Base-by-base conservation (phyloP, 2,797 vertebrate species). In the Argya squamiceps region DNA sequence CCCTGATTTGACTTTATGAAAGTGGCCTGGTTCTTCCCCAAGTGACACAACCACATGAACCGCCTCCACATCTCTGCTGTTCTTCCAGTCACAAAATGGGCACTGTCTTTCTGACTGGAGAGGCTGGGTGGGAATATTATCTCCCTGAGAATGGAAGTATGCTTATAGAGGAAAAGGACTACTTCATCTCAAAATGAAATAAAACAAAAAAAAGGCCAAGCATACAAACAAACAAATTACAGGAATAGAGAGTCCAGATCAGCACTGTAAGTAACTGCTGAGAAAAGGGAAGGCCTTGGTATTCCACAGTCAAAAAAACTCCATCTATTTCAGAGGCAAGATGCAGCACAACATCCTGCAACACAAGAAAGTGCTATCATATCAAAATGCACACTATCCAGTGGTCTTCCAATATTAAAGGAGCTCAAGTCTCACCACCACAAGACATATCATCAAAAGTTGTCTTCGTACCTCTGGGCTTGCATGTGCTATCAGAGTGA, bases 331-430 rank as follows among this genome's bases (percentile, higher is more conserved):
- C 73, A 52, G 29, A 67, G 58, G 20, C 34, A 67, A 73, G 56
- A 86, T 8, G 9, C n/a, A 83, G 41, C 2, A 19, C 20, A 70
- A 58, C 22, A 44, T 44, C 49, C 65, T 56, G 26, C 46, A 68
- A 67, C 29, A 30, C 9, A 21, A 30, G 10, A 12, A 84, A 70
- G 16, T 3, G 19, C 24, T 63, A 43, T 44, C 1, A 1, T 63
- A 43, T 44, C 1, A 1, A 74, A 92, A 70, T 0, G 0, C 27
- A 44, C 26, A 32, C 16, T 12, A 36, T 21, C 39, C 62, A 81
- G 17, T 6, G 4, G 7, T 36, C 46, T 92, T 62, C 34, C 67
- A 71, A 6, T 9, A 32, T 17, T 50, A n/a, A 55, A 81, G 16
- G 5, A 76, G 46, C 10, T 81, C n/a, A 81, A 58, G 43, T 34